A percentile compares a stretch with the other conserved stretches of the same genome.
Conservation (phyloP, 2,888 invertebrate species). For the Microplitis deprimator region DNA sequence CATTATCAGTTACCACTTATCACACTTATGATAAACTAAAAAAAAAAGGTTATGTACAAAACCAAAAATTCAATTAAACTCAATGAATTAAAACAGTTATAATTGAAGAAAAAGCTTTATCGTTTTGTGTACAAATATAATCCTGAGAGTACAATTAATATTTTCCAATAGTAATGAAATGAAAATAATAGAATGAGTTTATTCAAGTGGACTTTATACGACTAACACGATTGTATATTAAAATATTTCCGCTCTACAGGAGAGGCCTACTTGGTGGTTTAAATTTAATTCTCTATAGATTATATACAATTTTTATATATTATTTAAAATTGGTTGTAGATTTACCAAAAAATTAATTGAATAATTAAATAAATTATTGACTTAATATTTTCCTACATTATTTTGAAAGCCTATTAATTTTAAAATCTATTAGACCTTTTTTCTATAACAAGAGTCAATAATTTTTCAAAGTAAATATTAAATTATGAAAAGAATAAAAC, state of each 20-base stretch:
- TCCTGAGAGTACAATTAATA: slow-evolving; percentile 58
- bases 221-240: slow-evolving; percentile 66
- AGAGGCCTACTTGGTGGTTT: slow-evolving; percentile 14
- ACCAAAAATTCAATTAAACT: background rate
- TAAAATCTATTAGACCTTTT: too few relatives aligned
- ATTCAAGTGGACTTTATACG: slow-evolving; percentile 60
- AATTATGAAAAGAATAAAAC: background rate
- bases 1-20: too few relatives aligned
- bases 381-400: too few relatives aligned
- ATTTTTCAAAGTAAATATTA: background rate
- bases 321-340: background rate
- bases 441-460: background rate
- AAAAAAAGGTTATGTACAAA: background rate
- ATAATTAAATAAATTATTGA: background rate
- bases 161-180: slow-evolving; percentile 45
- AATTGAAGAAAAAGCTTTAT: background rate
- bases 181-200: slow-evolving; percentile 44
- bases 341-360: background rate
- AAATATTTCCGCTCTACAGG: slow-evolving; percentile 55
- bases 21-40: too few relatives aligned
- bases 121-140: background rate
- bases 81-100: background rate
- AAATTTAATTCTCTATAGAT: background rate
- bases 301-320: background rate
- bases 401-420: background rate